Percentiles rank a stretch among this genome's conserved stretches.
Evolutionary conservation across 2,797 vertebrate genomes (phyloP).

Genomic region (Diglossa cyanea): DNA sequence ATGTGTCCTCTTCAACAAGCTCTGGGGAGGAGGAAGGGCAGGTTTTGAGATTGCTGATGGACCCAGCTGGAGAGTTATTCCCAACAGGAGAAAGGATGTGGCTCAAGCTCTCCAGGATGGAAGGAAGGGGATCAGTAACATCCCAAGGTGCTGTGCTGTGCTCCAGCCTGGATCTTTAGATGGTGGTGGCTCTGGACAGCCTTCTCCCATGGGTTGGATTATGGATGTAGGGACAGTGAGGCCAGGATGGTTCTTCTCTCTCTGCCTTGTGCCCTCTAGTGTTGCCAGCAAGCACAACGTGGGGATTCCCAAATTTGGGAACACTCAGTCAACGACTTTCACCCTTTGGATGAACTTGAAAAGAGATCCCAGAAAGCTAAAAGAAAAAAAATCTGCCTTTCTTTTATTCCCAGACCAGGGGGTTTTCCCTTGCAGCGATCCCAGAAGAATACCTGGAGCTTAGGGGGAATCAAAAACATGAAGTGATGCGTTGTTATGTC

Average conservation of each 20-base stretch:
- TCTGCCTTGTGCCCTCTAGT: constrained; percentile 29
- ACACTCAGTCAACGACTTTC: background rate
- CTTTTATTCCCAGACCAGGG: background rate
- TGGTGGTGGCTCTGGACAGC: background rate
- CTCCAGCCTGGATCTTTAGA: background rate
- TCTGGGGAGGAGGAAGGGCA: background rate
- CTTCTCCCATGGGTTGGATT: background rate
- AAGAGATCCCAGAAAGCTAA: background rate
- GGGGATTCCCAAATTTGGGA: background rate
- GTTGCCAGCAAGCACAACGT: background rate
- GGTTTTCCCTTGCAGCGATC: background rate
- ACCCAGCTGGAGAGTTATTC: background rate
- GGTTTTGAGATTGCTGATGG: background rate
- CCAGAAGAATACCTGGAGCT: background rate
- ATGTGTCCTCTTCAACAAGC: background rate
- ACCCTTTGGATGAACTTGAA: background rate
- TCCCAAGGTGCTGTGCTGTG: background rate
- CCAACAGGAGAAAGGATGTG: background rate
- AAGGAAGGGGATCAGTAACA: background rate
- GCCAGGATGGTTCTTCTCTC: background rate
- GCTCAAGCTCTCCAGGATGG: background rate
- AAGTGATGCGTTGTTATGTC: fast-evolving
- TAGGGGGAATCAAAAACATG: background rate
- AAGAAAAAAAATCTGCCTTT: background rate
- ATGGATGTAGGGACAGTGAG: background rate